Conservation (phyloP, 2,888 invertebrate species). For the Andrena fulva region DNA sequence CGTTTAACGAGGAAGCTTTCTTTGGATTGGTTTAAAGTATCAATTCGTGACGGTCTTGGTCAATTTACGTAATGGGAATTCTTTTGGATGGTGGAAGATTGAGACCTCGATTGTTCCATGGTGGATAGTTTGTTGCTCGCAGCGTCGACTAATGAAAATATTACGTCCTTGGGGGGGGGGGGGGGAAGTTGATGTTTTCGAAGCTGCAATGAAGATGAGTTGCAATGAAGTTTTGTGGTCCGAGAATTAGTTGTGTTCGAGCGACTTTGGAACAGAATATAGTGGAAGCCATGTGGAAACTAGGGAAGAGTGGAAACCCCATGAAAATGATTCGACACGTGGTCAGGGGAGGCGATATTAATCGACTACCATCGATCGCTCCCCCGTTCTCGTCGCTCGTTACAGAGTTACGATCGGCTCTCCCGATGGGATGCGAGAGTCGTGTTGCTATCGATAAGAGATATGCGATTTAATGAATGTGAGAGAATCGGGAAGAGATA, state of each 20-base stretch:
- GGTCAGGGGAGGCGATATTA: slow-evolving; percentile 42
- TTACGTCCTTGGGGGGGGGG: not conserved
- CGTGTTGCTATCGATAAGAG: slow-evolving; percentile 63
- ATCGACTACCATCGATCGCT: slow-evolving; percentile 40
- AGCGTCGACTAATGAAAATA: not conserved
- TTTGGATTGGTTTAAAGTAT: not conserved
- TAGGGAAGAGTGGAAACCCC: not conserved
- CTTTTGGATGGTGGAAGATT: too few species aligned
- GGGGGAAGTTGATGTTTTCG: not conserved
- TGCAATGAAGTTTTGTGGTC: too few species aligned
- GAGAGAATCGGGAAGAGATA: slow-evolving; percentile 54
- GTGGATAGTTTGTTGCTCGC: not conserved
- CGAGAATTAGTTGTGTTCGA: too few species aligned
- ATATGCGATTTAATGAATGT: slow-evolving; percentile 68
- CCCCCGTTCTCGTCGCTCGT: slow-evolving; percentile 30
- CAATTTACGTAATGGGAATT: not conserved
- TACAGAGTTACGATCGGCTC: slow-evolving; percentile 33
- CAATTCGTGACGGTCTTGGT: slow-evolving; percentile 3
- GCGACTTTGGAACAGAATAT: not conserved
- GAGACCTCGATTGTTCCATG: not conserved
- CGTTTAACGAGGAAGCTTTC: not conserved
- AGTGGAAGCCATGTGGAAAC: not conserved
- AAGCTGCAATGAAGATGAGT: too few species aligned
- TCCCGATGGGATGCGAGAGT: slow-evolving; percentile 47
- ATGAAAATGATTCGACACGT: slow-evolving; percentile 39